Evolutionary conservation across 2,797 vertebrate genomes (phyloP), one percentile per base, ranked within the genome.

Genomic region (Hoplostethus atlanticus): DNA sequence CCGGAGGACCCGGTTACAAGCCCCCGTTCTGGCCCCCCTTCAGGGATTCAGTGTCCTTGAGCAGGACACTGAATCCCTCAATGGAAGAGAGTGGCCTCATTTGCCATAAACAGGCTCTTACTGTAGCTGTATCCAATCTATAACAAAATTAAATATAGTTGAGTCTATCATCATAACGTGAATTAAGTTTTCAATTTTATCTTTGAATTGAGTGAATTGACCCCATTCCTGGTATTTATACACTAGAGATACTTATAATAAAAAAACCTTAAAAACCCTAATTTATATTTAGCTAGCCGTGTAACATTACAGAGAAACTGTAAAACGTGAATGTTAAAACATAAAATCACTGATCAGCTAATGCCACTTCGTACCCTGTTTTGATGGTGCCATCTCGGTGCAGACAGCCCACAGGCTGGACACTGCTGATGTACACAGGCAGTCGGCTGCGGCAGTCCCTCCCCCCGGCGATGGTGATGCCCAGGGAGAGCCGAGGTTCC

Each of bases 381-480:
- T 96, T 97, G 83, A 98, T 96, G 67, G 95, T 96, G 77, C 97
- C 96, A 0, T 98, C 97, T 71, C 95, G 93, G 90, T 96, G 96
- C 76, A 98, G 94, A 84, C 97, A 98, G 31, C 97, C 97, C 0
- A 98, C 94, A 0, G 97, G 97, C 91, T 98, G 97, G 60, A 98
- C 96, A 0, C 97, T 98, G 0, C 96, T 98, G 81, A 98, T 97
- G 77, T 97, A 98, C 76, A 98, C 93, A 0, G 97, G 97, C 40
- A 98, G 93, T 16, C 93, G 95, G 83, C 95, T 95, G 78, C 95
- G 97, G 84, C 95, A 94, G 78, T 98, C 97, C 76, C 97, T 94
- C 51, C 97, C 97, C 0, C 97, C 97, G 1, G 96, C 96, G 1
- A 98, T 98, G 12, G 97, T 98, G 90, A 98, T 98, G 85, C 97